Percentiles rank a stretch among this genome's conserved stretches.
Conservation (phyloP, 2,113 vertebrate species). For the Bolborhynchus lineola region DNA sequence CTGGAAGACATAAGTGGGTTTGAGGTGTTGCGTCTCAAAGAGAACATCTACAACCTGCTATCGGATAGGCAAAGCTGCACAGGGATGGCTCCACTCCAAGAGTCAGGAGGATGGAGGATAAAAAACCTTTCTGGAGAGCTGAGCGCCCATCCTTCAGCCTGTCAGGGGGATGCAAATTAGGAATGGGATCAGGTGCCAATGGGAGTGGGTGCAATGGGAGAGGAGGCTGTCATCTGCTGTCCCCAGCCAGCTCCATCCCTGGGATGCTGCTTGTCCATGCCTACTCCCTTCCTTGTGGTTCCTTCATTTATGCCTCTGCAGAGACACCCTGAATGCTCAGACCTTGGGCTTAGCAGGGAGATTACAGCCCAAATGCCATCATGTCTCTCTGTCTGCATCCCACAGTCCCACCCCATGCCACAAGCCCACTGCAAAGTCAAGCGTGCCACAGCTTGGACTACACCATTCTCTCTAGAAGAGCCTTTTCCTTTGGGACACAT, state of each 20-base stretch:
- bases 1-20: slow-evolving; percentile 44
- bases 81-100: background rate
- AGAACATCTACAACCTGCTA: background rate
- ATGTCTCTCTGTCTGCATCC: background rate
- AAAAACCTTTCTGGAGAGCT: background rate
- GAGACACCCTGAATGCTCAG: background rate
- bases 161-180: background rate
- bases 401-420: background rate
- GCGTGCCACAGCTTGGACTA: background rate
- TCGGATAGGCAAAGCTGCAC: fast-evolving
- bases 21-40: background rate
- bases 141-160: background rate
- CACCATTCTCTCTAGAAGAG: background rate
- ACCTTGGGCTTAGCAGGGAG: fast-evolving
- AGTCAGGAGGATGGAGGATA: background rate
- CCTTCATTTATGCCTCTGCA: background rate
- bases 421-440: background rate
- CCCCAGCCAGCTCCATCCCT: background rate
- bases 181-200: background rate
- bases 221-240: background rate
- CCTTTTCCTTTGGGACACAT: background rate
- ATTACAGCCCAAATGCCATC: fast-evolving
- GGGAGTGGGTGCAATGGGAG: fast-evolving
- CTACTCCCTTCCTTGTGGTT: background rate
- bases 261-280: background rate